Conservation (phyloP, 2,888 invertebrate genomes). For the Deilephila elpenor region DNA sequence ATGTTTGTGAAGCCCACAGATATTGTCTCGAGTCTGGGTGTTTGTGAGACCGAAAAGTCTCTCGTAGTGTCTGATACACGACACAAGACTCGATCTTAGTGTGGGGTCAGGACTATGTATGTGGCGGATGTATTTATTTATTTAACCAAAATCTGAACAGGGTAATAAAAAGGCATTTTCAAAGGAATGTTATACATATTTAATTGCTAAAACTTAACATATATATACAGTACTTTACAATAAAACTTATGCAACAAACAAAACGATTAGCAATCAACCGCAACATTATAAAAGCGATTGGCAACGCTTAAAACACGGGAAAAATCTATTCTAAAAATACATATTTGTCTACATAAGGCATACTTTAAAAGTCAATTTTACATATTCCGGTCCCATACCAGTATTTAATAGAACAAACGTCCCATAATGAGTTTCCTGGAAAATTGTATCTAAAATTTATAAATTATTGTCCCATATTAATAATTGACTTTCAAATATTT, state of each 20-base stretch:
- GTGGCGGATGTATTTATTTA: too few species aligned
- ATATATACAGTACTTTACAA: conserved; percentile 17
- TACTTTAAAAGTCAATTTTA: not conserved
- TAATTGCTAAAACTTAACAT: conserved; percentile 16
- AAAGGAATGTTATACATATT: conserved; percentile 5
- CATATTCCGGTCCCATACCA: not conserved
- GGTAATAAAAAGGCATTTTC: not conserved
- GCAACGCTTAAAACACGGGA: not conserved
- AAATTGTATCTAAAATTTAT: too few species aligned
- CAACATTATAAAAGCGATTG: conserved; percentile 14
- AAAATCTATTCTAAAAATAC: not conserved
- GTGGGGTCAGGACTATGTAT: too few species aligned
- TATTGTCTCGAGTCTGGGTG: too few species aligned
- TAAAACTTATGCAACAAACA: conserved; percentile 1
- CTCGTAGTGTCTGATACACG: too few species aligned
- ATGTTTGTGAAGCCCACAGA: too few species aligned
- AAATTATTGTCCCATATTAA: too few species aligned
- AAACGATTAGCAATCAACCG: conserved; percentile 14
- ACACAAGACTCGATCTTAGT: too few species aligned
- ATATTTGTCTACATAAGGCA: not conserved
- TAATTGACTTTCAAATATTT: too few species aligned
- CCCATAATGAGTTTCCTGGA: too few species aligned
- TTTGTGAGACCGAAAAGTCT: too few species aligned
- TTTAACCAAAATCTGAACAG: too few species aligned
- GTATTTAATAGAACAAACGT: not conserved